A percentile compares a stretch with the other conserved stretches of the same genome.
Evolutionary conservation across 2,888 invertebrate genomes (phyloP).

Genomic region (Rhodophaea formosa): DNA sequence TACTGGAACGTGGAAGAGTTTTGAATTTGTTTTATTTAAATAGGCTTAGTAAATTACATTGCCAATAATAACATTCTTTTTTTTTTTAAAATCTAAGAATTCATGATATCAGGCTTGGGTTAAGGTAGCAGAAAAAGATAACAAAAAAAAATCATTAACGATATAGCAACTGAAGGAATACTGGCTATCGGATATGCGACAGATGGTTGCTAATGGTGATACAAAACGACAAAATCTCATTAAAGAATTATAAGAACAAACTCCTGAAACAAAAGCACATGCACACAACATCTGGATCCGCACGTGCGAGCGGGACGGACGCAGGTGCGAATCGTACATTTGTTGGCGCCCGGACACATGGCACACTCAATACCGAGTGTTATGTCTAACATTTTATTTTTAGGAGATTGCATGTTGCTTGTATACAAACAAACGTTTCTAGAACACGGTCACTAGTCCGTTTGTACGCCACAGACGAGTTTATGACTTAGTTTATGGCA

Average conservation of each 20-base stretch:
- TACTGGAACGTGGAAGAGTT: no score
- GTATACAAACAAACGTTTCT: background rate
- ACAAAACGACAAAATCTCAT: background rate
- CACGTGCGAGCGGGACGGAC: conserved; percentile 75
- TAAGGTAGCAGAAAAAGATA: no score
- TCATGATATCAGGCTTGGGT: no score
- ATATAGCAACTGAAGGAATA: no score
- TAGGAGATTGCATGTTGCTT: conserved; percentile 7
- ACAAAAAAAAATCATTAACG: no score
- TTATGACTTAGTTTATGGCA: no score
- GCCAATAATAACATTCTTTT: no score
- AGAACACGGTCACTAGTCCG: background rate
- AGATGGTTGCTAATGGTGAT: background rate
- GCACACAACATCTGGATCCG: conserved; percentile 53
- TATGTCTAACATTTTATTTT: conserved; percentile 33
- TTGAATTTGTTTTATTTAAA: no score
- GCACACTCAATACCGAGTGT: conserved; percentile 35
- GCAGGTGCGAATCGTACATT: conserved; percentile 67
- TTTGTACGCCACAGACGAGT: no score
- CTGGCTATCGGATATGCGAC: no score
- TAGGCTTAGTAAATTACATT: no score
- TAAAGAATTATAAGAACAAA: background rate
- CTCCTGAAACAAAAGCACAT: conserved; percentile 28
- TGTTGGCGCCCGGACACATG: conserved; percentile 59
- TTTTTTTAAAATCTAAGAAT: no score